phyloP scores from a whole-genome alignment of 2,888 invertebrate genomes.

The Iselma pallidipennis region DNA sequence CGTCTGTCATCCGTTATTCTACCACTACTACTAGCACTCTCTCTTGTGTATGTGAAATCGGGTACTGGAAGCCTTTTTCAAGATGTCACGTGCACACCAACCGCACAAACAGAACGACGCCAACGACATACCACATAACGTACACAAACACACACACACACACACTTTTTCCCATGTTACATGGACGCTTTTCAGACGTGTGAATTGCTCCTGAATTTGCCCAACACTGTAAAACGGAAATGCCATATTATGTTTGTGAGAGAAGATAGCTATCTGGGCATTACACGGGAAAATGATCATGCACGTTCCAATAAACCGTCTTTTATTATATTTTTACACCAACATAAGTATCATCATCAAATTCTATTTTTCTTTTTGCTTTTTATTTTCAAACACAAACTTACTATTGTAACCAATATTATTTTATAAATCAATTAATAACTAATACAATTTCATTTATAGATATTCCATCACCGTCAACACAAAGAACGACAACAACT shows the following conservation, averaged over 20 bases:
- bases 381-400: too few species aligned
- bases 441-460: constrained; percentile 22
- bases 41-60: neutral
- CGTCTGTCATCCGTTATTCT: neutral
- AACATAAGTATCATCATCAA: too few species aligned
- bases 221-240: neutral
- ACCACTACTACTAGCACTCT: neutral
- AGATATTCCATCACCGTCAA: constrained; percentile 50
- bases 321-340: too few species aligned
- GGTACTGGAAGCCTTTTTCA: constrained; percentile 15
- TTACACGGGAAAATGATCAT: too few species aligned
- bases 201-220: constrained; percentile 16
- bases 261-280: neutral
- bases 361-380: too few species aligned
- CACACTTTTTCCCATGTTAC: too few species aligned
- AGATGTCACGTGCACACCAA: constrained; percentile 30
- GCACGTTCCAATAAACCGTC: too few species aligned
- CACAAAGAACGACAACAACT: constrained; percentile 40
- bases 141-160: too few species aligned
- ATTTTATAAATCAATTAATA: too few species aligned
- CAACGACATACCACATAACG: too few species aligned
- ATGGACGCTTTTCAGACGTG: constrained; percentile 16
- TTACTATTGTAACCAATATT: too few species aligned
- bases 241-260: neutral
- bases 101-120: constrained; percentile 24